Evolutionary conservation across 1,140 invertebrate species (phyloP), one percentile per base, ranked within the genome.

Genomic region (Trachelipus rathkii): DNA sequence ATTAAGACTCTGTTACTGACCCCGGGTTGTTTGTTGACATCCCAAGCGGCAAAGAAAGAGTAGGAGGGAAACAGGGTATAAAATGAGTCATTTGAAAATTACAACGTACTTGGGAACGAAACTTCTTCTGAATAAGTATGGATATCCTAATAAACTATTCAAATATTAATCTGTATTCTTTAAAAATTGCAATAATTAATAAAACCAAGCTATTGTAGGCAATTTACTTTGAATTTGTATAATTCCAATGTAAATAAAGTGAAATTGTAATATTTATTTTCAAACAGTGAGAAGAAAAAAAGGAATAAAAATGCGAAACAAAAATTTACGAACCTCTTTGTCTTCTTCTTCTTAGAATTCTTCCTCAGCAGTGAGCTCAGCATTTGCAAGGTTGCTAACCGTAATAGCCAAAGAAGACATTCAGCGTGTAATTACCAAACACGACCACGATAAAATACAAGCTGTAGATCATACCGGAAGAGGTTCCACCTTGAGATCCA

Each of bases 391-490:
- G 89, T 99, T 99, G 88, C 99, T 98, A 81, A 99, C 98, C 87
- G 98, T 98, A 90, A 99, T 99, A 89, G 98, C 98, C 94, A n/a
- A 99, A 96, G 92, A 99, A 99, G 83, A 99, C 98, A 88, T 99
- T 99, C 82, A 99, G 90, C 80, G 97, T 99, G 88, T 99, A 99
- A 90, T 99, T 99, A 84, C 98, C 98, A 89, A 99, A 99, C 83
- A 99, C 89, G 86, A 99, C 96, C 83, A 99, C 91, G 84, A 99
- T 99, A 87, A 99, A 99, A 88, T 99, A 99, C 77, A 98, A 87
- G 82, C 95, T 97, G 87, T 98, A 99, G 83, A 97, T 90, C 96
- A 99, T 99, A 83, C 92, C 92, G 83, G 90, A 90, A 82, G 90
- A 90, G 84, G 94, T 93, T 24, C 89, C 89, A 82, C 95, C 95